These are phyloP conservation scores for Coptodon bakossiorum DNA, from an alignment of 2,113 vertebrate species.

Conservation along the genomic window DNA sequence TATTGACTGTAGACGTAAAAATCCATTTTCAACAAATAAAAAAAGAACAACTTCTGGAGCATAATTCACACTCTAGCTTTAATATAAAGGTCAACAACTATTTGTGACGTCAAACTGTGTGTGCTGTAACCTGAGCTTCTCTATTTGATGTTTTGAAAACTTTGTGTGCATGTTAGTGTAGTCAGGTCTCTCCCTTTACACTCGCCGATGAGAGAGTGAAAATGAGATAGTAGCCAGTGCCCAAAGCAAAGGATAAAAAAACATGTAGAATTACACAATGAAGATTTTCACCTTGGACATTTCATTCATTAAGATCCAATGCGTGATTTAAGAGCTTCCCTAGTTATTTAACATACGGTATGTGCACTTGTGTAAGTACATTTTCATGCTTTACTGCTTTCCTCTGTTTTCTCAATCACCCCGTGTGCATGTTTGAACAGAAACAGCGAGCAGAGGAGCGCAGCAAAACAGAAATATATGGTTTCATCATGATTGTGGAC, in stretches of 20 bases:
- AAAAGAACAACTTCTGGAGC: neutral
- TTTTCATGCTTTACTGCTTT: neutral
- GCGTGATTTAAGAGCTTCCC: neutral
- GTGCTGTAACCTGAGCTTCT: neutral
- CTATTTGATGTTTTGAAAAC: neutral
- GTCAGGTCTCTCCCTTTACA: neutral
- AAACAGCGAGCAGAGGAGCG: neutral
- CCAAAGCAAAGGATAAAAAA: neutral
- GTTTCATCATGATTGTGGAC: neutral
- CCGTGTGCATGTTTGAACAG: neutral
- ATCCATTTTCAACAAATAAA: neutral
- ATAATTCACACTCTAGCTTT: neutral
- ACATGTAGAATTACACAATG: neutral
- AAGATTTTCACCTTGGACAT: neutral
- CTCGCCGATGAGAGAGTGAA: neutral
- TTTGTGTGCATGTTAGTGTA: neutral
- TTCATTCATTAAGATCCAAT: neutral
- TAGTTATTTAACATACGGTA: neutral
- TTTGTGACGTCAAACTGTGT: neutral
- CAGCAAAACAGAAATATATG: neutral
- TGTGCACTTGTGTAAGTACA: neutral
- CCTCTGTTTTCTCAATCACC: neutral
- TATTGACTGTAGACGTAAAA: neutral
- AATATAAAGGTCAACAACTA: neutral
- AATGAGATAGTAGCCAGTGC: neutral